Base-by-base conservation (phyloP, 2,113 vertebrate genomes). In the Sorex fumeus region DNA sequence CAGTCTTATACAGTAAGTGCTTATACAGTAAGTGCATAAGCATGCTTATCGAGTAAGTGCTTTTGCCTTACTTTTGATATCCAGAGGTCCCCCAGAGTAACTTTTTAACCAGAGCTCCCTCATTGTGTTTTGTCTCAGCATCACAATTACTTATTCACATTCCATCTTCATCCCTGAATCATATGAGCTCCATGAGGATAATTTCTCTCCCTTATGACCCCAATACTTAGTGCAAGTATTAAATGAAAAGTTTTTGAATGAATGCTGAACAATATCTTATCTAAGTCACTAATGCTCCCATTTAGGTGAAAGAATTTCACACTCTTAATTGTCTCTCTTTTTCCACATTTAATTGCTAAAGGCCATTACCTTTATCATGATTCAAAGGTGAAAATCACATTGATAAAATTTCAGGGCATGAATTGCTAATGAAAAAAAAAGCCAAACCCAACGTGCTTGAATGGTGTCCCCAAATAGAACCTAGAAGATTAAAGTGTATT, bases 401-500 rank as follows among this genome's bases (percentile, higher is more conserved):
- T 78, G 13, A 64, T 90, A 89, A 94, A 80, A 82, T 87, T n/a
- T 77, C 25, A 25, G 34, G 67, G 32, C 66, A 84, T 76, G 53
- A 93, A 90, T 43, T 82, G 25, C n/a, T 76, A 81, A 66, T 66
- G 64, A 66, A 27, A 92, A 92, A 87, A 50, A 9, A 91, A 90
- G 10, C 50, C 64, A 91, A 90, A 12, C 50, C 64, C 75, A 92
- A 93, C 83, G 40, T 69, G 90, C 67, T 25, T 85, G 78, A 96
- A 93, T 83, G 70, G 53, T 57, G 13, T 77, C 69, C 74, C 69
- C 90, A 91, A 96, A 95, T 45, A 94, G 75, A 94, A 64, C 23
- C 77, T 74, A 69, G 85, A 95, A 83, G 64, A 76, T 25, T 90
- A 27, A 91, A 32, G 32, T 92, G 85, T 82, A 84, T 53, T 67